These are phyloP conservation scores for Coleophora flavipennella DNA, from an alignment of 2,888 invertebrate genomes.

Conservation along the genomic window DNA sequence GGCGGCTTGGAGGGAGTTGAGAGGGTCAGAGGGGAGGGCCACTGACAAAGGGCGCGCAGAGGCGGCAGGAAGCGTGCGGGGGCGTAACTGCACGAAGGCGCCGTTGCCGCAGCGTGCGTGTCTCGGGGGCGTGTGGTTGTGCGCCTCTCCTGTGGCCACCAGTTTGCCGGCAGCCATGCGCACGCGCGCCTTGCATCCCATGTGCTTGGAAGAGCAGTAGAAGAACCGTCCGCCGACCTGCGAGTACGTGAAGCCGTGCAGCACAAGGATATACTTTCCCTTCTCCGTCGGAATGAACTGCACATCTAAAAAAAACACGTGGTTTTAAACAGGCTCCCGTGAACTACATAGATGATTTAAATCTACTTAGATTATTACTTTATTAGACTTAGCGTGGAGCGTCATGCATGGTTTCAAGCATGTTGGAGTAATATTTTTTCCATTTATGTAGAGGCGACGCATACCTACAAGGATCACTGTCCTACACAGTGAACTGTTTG, in stretches of 20 bases:
- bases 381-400: no score
- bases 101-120: conserved; percentile 66
- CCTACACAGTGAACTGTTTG: no score
- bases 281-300: conserved; percentile 69
- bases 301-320: conserved; percentile 46
- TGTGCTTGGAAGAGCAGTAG: conserved; percentile 66
- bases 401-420: no score
- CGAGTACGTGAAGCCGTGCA: conserved; percentile 61
- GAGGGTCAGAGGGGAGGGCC: conserved; percentile 30
- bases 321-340: no score
- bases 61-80: conserved; percentile 31
- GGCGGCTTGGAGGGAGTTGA: conserved; percentile 40
- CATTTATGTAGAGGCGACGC: no score
- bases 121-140: conserved; percentile 61
- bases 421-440: no score
- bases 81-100: conserved; percentile 57
- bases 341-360: no score
- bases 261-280: conserved; percentile 61
- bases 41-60: conserved; percentile 19
- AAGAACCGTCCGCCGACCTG: conserved; percentile 66
- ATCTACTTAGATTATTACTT: no score
- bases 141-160: conserved; percentile 52
- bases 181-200: conserved; percentile 60
- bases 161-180: conserved; percentile 49
- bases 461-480: no score